Evolutionary conservation across 2,113 vertebrate genomes (phyloP).

Genomic region (Pardalotus punctatus): DNA sequence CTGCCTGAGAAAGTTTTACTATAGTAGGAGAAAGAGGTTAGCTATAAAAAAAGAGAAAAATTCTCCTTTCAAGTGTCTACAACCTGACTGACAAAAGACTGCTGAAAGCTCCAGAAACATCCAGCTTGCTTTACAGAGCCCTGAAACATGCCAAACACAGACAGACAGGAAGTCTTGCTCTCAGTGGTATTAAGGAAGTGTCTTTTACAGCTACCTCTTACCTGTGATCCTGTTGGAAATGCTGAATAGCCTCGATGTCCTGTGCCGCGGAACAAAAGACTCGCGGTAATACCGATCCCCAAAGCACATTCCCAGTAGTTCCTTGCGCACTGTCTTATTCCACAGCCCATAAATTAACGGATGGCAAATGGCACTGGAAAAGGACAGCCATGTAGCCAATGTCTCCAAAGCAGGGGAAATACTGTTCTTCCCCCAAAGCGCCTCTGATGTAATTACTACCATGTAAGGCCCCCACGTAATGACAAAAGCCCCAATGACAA

Average conservation of each 20-base stretch:
- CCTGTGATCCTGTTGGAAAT: slow-evolving; percentile 98
- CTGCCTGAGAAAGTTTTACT: neutral
- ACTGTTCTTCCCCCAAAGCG: slow-evolving; percentile 87
- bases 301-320: slow-evolving; percentile 95
- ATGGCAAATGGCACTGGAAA: slow-evolving; percentile 92
- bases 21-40: neutral
- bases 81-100: neutral
- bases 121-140: neutral
- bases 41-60: neutral
- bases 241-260: slow-evolving; percentile 91
- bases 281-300: slow-evolving; percentile 93
- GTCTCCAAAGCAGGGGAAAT: slow-evolving; percentile 90
- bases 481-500: slow-evolving; percentile 92
- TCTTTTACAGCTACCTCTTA: slow-evolving; percentile 6
- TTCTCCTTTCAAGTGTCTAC: neutral
- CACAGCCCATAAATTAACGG: slow-evolving; percentile 96
- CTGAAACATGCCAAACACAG: neutral
- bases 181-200: neutral
- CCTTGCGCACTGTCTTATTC: slow-evolving; percentile 98
- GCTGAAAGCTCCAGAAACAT: neutral
- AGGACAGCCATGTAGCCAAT: slow-evolving; percentile 92
- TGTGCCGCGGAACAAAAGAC: slow-evolving; percentile 87
- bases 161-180: neutral
- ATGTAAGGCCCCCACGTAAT: slow-evolving; percentile 96
- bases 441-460: slow-evolving; percentile 88